These are phyloP conservation scores for Coilia nasus DNA, from an alignment of 2,797 vertebrate species.

Conservation along the genomic window DNA sequence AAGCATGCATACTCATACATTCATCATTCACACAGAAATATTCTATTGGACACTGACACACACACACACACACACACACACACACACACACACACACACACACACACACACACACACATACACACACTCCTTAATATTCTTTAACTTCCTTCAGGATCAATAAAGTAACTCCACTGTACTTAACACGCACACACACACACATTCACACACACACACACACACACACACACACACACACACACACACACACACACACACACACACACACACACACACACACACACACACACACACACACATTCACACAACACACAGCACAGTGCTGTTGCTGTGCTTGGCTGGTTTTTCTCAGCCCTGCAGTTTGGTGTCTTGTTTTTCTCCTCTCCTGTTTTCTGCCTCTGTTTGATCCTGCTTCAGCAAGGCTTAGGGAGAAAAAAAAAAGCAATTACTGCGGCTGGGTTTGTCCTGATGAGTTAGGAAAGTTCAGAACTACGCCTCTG, in stretches of 20 bases:
- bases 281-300: neutral
- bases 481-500: neutral
- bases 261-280: neutral
- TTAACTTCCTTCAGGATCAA: too few relatives aligned
- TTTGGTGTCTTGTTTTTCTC: neutral
- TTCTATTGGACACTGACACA: neutral
- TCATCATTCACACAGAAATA: neutral
- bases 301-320: too few relatives aligned
- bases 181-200: too few relatives aligned
- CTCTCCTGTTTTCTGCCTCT: neutral
- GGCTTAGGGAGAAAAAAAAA: neutral
- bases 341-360: neutral
- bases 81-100: neutral
- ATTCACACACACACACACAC: too few relatives aligned
- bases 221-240: too few relatives aligned
- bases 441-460: slow-evolving; percentile 1
- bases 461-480: slow-evolving; percentile 1
- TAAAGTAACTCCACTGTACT: too few relatives aligned
- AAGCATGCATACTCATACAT: too few relatives aligned
- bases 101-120: neutral
- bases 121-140: too few relatives aligned
- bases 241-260: too few relatives aligned
- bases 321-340: neutral
- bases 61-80: neutral
- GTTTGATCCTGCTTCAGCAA: neutral